Evolutionary conservation across 2,113 vertebrate genomes (phyloP), one percentile per base, ranked within the genome.

Genomic region (Miniopterus natalensis): DNA sequence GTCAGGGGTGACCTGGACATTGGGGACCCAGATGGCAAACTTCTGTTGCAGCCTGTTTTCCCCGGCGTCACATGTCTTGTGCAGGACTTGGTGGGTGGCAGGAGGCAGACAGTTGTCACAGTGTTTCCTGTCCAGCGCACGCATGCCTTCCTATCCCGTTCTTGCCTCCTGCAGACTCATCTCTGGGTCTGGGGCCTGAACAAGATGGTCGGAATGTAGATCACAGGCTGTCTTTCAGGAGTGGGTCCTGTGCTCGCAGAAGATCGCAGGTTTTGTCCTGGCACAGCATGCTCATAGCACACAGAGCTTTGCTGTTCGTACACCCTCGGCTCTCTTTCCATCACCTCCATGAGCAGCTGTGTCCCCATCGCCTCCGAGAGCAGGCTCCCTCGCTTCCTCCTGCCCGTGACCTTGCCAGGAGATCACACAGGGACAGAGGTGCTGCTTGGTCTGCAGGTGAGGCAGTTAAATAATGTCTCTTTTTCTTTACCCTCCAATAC

Each of bases 1-100:
- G 0, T 51, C 42, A 9, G 6, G 8, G 31, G 40, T 63, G 79
- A 25, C 57, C 75, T 59, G 51, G 42, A 18, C 13, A 0, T 13
- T 2, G 21, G 53, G 75, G 23, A 53, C 68, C 70, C 31, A 11
- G 25, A 23, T 14, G 0, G 0, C n/a, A 3, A 17, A 5, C 36
- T 21, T 18, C 29, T 14, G 3, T 47, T 18, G 12, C 18, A 6
- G 10, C 13, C 10, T 55, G 15, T 4, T 88, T 59, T 36, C 40
- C 5, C 0, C 20, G 6, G 15, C 11, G 4, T 59, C 12, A 2
- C 3, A 1, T 4, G 11, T 18, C n/a, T 4, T 0, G 9, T 8
- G 79, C 4, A 1, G 8, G 0, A 2, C 21, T 81, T 36, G 49
- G 31, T n/a, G 10, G 57, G 79, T 11, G 31, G 14, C 31, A 8